Base-by-base conservation (phyloP, 2,888 invertebrate species). In the Lepidochitona cinerea region DNA sequence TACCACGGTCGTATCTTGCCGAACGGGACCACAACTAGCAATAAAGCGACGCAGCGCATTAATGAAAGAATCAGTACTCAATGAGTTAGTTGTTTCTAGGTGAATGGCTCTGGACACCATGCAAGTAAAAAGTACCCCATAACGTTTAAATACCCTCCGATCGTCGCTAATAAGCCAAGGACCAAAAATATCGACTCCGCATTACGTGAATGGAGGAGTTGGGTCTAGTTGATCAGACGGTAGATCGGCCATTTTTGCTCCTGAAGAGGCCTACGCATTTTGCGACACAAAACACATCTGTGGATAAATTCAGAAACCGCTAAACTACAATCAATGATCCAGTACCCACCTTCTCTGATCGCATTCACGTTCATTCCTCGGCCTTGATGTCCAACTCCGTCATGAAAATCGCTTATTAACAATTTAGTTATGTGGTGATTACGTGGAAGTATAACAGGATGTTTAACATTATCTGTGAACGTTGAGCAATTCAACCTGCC, bases 111-210 rank as follows among this genome's bases (percentile, higher is more conserved):
- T 80, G 37, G 86, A 84, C 1, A 77, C 68, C 32, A 87, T 78
- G 68, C 89, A 89, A 0, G 83, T 81, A 73, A 88, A 89, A 5
- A 89, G 70, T 7, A 78, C 83, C 7, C 87, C 79, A 33, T 84
- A 88, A 7, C 80, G 87, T 84, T 89, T 88, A 1, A 80, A 67
- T 18, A 77, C 78, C 36, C 82, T 84, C 33, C 83, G 71, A 9
- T 81, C 81, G 14, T 84, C 82, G 32, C 79, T 76, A 0, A 88
- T 71, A n/a, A 77, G 74, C 23, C 83, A 81, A 0, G 88, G 89
- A 6, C 89, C 88, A 36, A 83, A 85, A n/a, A 81, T 87, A 67
- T 90, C 90, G 0, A 90, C 65, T 12, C 88, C 89, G 26, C 77
- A 71, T 54, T n/a, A 83, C 74, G 78, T 64, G 76, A 90, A 91